phyloP scores from a whole-genome alignment of 2,888 invertebrate species.

The Platycnemis pennipes region DNA sequence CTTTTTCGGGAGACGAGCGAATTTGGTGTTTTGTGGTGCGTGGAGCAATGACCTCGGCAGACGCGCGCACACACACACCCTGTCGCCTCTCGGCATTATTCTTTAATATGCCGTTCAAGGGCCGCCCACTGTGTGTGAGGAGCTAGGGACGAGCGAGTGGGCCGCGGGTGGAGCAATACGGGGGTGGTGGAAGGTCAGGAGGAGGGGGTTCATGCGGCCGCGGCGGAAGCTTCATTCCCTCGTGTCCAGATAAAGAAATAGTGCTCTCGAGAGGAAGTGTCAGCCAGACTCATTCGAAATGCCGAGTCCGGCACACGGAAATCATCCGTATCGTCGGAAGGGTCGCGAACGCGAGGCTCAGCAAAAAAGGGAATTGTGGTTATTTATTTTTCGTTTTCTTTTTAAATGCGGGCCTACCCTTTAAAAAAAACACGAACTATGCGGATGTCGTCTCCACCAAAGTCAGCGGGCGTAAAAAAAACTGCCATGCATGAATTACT shows the following conservation, averaged over 20 bases:
- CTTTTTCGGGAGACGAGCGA: constrained; percentile 1
- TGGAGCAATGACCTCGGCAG: constrained; percentile 22
- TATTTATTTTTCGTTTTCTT: neutral
- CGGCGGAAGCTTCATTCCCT: constrained; percentile 16
- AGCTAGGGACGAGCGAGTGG: neutral
- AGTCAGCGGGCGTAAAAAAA: too few relatives aligned
- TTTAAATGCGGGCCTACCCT: neutral
- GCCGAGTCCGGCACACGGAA: neutral
- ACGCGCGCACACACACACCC: neutral
- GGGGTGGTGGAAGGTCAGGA: neutral
- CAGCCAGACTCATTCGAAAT: neutral
- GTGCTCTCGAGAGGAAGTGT: constrained; percentile 23
- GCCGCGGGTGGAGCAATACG: neutral
- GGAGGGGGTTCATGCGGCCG: neutral
- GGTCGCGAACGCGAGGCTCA: neutral
- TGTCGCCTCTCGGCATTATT: neutral
- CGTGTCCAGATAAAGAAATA: neutral
- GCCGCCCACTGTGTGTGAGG: neutral
- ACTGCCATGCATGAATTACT: neutral
- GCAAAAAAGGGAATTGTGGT: too few relatives aligned
- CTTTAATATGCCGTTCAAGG: constrained; percentile 12
- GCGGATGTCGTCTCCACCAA: too few relatives aligned
- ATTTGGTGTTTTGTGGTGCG: neutral
- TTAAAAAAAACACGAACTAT: neutral
- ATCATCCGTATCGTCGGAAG: neutral